Conservation (phyloP, 2,888 invertebrate genomes). For the Eledone cirrhosa region DNA sequence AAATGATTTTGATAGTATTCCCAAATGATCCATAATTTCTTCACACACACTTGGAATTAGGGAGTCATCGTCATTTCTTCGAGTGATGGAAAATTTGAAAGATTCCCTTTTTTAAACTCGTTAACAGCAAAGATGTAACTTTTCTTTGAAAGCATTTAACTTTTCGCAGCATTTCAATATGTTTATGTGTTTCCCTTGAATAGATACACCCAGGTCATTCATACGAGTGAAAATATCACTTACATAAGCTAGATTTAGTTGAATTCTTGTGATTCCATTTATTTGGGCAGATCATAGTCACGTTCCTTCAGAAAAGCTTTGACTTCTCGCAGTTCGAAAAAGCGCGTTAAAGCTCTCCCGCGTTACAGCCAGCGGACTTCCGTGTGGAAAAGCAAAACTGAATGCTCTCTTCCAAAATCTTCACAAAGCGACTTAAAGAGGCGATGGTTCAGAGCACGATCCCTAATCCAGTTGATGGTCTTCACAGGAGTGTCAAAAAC, state of each 20-base stretch:
- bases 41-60: not conserved
- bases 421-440: too few species aligned
- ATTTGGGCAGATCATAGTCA: not conserved
- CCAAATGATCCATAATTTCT: not conserved
- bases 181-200: conserved; percentile 1
- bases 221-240: not conserved
- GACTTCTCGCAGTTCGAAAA: too few species aligned
- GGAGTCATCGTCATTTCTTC: not conserved
- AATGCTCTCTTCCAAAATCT: too few species aligned
- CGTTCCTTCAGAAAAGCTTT: not conserved
- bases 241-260: not conserved
- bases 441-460: too few species aligned
- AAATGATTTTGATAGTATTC: not conserved
- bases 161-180: not conserved
- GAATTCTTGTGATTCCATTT: not conserved
- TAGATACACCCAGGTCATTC: not conserved
- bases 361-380: too few species aligned
- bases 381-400: too few species aligned
- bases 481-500: too few species aligned
- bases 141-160: not conserved
- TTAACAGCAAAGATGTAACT: not conserved
- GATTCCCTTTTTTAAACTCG: not conserved
- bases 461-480: too few species aligned
- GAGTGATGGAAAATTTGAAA: too few species aligned
- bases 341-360: too few species aligned